Evolutionary conservation across 2,888 invertebrate genomes (phyloP).

Genomic region (Epinotia brunnichana): DNA sequence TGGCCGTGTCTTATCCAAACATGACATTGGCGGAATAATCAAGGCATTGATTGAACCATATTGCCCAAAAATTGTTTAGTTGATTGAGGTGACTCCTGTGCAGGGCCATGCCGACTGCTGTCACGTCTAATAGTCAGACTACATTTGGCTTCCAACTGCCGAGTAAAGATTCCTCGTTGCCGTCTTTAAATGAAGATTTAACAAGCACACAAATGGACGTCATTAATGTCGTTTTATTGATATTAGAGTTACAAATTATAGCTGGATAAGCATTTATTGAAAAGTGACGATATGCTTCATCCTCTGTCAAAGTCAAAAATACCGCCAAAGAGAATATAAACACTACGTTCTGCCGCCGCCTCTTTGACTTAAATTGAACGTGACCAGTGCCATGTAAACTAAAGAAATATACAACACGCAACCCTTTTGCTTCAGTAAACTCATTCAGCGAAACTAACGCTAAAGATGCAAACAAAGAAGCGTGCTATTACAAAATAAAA

Average conservation of each 20-base stretch:
- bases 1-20: no score
- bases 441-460: not conserved
- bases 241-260: not conserved
- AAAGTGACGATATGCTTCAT: not conserved
- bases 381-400: not conserved
- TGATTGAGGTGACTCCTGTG: no score
- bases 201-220: not conserved
- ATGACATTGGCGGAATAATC: no score
- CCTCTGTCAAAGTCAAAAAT: not conserved
- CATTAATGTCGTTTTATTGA: no score
- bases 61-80: no score
- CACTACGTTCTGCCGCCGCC: no score
- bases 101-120: no score
- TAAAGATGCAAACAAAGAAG: not conserved
- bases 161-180: not conserved
- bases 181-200: not conserved
- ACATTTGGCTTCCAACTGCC: not conserved
- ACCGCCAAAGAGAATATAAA: no score
- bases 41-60: no score
- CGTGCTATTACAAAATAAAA: conserved; percentile 27
- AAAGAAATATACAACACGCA: not conserved
- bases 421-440: not conserved
- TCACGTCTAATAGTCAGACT: not conserved
- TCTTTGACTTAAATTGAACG: not conserved
- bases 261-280: not conserved